Evolutionary conservation across 2,113 vertebrate species (phyloP).

Genomic region (Oryzias celebensis): DNA sequence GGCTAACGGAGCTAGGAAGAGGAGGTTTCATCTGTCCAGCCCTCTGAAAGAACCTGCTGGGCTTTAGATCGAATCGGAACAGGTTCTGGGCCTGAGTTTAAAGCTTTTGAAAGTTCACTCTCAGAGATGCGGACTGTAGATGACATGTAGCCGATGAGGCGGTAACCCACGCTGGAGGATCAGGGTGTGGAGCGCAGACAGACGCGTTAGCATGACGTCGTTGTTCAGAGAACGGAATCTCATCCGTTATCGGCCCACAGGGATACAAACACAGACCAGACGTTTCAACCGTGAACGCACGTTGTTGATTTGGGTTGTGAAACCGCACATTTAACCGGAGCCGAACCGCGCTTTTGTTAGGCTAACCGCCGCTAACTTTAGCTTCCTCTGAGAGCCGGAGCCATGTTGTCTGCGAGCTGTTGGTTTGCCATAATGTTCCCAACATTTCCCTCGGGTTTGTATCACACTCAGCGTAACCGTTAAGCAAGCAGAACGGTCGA

Average conservation of each 20-base stretch:
- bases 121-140: not conserved
- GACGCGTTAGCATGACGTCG: too few species aligned
- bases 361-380: conserved; percentile 5
- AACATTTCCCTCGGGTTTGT: too few species aligned
- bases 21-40: not conserved
- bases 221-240: too few species aligned
- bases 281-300: too few species aligned
- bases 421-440: too few species aligned
- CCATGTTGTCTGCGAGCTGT: too few species aligned
- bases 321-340: not conserved
- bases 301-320: not conserved
- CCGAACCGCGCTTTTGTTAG: too few species aligned
- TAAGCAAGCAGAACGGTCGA: too few species aligned
- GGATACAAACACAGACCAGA: too few species aligned
- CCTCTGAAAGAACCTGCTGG: not conserved
- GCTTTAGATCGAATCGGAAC: not conserved
- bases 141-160: conserved; percentile 11
- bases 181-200: conserved; percentile 38
- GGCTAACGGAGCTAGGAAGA: not conserved
- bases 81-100: not conserved
- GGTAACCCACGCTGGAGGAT: not conserved
- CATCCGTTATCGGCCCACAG: too few species aligned
- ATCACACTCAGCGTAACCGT: too few species aligned
- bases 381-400: not conserved
- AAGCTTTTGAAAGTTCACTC: not conserved